phyloP scores from a whole-genome alignment of 2,113 vertebrate genomes.

The Benitochromis conjunctus region DNA sequence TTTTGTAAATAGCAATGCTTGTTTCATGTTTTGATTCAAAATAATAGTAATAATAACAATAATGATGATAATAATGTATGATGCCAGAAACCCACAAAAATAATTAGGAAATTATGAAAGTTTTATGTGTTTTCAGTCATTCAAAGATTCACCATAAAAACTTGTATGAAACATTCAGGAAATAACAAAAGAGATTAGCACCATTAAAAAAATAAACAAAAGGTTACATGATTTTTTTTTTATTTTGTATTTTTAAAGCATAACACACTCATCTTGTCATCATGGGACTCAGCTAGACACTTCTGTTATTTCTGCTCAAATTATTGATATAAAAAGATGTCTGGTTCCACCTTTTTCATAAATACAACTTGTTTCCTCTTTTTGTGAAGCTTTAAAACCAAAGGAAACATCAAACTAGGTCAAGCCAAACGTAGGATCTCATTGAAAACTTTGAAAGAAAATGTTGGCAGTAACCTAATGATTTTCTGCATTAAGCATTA shows the following conservation, averaged over 20 bases:
- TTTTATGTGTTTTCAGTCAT: neutral
- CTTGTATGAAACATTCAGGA: neutral
- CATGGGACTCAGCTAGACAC: constrained; percentile 42
- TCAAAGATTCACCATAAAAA: neutral
- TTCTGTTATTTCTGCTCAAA: constrained; percentile 29
- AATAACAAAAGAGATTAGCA: neutral
- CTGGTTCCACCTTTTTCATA: constrained; percentile 38
- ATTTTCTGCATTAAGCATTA: neutral
- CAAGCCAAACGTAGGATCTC: neutral
- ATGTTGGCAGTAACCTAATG: neutral
- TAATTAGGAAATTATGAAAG: neutral
- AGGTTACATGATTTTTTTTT: neutral
- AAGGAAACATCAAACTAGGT: constrained; percentile 5
- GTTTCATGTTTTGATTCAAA: neutral
- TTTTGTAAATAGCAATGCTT: neutral
- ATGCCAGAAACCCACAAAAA: neutral
- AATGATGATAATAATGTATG: neutral
- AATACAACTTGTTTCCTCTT: constrained; percentile 39
- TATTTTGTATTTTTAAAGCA: neutral
- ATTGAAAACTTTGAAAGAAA: neutral
- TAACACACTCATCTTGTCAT: constrained; percentile 28
- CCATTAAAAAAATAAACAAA: neutral
- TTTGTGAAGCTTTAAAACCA: neutral
- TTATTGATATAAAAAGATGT: neutral
- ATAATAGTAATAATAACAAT: neutral